Percentiles rank a stretch among this genome's conserved stretches.
Conservation (phyloP, 2,797 vertebrate genomes). For the Acipenser oxyrinchus region DNA sequence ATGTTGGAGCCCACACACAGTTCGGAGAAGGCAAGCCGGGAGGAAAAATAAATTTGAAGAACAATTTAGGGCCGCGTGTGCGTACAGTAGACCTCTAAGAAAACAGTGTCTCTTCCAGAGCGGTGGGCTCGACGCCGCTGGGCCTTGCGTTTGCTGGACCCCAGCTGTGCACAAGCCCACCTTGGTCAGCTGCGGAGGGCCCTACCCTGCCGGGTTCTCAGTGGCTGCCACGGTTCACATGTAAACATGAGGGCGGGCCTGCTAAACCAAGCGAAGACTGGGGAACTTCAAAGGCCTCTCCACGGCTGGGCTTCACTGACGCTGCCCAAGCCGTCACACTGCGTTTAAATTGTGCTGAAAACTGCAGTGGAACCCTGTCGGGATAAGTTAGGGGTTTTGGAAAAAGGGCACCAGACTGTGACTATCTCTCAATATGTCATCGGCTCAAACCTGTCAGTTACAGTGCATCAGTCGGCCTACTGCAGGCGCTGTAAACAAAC, state of each 20-base stretch:
- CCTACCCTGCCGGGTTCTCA: conserved; percentile 36
- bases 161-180: conserved; percentile 1
- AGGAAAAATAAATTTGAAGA: conserved; percentile 76
- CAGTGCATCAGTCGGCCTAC: background rate
- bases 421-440: background rate
- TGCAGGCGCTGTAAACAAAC: background rate
- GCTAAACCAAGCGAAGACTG: background rate
- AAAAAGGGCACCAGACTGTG: background rate
- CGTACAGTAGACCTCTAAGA: conserved; percentile 44
- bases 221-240: conserved; percentile 10
- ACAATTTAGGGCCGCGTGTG: conserved; percentile 58
- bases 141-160: background rate
- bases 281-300: conserved; percentile 8
- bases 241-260: conserved; percentile 14
- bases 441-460: too few species aligned
- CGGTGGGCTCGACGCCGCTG: background rate
- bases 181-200: conserved; percentile 20
- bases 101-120: conserved; percentile 34
- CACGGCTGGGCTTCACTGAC: background rate
- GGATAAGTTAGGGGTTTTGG: background rate
- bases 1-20: conserved; percentile 67
- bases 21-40: conserved; percentile 54
- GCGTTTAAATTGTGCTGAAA: conserved; percentile 23
- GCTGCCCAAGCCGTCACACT: conserved; percentile 16
- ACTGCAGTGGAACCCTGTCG: background rate